Base-by-base conservation (phyloP, 2,888 invertebrate genomes). In the Dicroscelio sp. region DNA sequence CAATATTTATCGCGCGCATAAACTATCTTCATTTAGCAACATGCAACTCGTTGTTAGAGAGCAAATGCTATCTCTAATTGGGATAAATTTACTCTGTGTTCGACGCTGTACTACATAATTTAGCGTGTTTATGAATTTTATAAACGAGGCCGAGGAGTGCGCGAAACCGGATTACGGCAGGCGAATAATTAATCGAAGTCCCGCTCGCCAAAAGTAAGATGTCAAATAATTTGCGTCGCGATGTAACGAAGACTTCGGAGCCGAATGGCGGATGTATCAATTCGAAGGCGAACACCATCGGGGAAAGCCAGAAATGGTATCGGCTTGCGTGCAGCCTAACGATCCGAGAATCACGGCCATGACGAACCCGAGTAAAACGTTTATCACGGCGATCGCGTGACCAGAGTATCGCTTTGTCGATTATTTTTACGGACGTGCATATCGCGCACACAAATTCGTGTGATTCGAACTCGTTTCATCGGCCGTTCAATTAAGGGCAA, bases 321-420 rank as follows among this genome's bases (percentile, higher is more conserved):
- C 23, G 83, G 71, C 55, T 90, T 69, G 90, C 90, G 90, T 90
- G 90, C 79, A 75, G 31, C 55, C 80, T 67, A 79, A 87, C 84
- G 71, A 86, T 83, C 79, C 35, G 55, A 33, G 79, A 90, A 90
- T 90, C 90, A 79, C 79, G 63, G 84, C 75, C 87, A 84, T 85
- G 90, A 86, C 86, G 86, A 86, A 78, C 69, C 52, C 85, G 69
- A 86, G 78, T 87, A 43, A 90, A 90, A 80, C 84, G 90, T 90
- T 90, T 87, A 90, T 90, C 90, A 84, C 79, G 80, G 84, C 60
- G 71, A 87, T 90, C 87, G 90, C 90, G 90, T 90, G 90, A 90
- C 90, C 73, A 58, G 80, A 65, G 84, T 65, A 90, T 87, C 63
- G 79, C 63, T 87, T 84, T 73, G 87, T 80, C 73, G 84, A 85